A percentile compares a stretch with the other conserved stretches of the same genome.
Evolutionary conservation across 2,113 vertebrate species (phyloP).

Genomic region (Pseudorasbora parva): DNA sequence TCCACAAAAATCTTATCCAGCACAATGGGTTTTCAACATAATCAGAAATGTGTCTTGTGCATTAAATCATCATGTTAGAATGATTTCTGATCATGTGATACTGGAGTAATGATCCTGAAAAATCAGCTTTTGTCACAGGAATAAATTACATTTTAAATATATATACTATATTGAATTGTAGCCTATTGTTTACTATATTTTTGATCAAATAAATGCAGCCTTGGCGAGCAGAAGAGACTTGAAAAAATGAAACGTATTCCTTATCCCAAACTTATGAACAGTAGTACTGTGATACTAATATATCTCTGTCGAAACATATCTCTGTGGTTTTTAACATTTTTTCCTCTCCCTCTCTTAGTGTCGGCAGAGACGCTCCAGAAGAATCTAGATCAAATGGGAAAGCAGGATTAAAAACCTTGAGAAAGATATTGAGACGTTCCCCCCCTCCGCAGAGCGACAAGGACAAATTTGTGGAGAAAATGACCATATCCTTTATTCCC

Average conservation of each 20-base stretch:
- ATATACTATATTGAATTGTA: background rate
- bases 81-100: background rate
- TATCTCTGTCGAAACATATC: too few relatives aligned
- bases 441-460: constrained; percentile 78
- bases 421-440: constrained; percentile 80
- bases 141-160: background rate
- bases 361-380: constrained; percentile 85
- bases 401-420: constrained; percentile 78
- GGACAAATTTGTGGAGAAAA: constrained; percentile 83
- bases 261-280: background rate
- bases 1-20: background rate
- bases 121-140: background rate
- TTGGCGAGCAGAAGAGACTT: background rate
- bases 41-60: background rate
- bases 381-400: constrained; percentile 83
- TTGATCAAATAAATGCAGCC: background rate
- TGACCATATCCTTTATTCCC: constrained; percentile 80
- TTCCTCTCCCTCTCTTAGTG: constrained; percentile 63
- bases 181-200: background rate
- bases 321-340: background rate
- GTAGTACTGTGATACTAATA: background rate
- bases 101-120: background rate
- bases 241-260: background rate
- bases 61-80: background rate
- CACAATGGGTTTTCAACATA: background rate